A percentile compares a stretch with the other conserved stretches of the same genome.
These are phyloP conservation scores for Heliconius charithonia DNA, from an alignment of 2,888 invertebrate genomes.

Conservation along the genomic window DNA sequence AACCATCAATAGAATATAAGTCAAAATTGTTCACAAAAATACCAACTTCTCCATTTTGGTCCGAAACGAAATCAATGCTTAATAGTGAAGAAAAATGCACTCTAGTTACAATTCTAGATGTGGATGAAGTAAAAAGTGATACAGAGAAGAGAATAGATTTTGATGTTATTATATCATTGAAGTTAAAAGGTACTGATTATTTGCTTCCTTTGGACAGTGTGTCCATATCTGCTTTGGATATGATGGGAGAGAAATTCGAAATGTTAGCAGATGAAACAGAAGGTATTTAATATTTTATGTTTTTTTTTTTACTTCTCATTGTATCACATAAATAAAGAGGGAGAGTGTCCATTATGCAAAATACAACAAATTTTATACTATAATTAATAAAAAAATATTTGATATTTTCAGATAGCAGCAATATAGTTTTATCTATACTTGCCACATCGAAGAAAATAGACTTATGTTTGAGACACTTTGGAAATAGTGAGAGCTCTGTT, in stretches of 20 bases:
- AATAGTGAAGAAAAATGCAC: conserved; percentile 52
- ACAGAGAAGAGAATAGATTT: conserved; percentile 60
- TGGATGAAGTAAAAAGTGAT: conserved; percentile 61
- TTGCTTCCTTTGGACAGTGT: conserved; percentile 65
- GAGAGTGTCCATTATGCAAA: neutral
- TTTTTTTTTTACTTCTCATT: neutral
- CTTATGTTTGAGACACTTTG: conserved; percentile 60
- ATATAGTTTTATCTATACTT: conserved; percentile 51
- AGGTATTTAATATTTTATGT: conserved; percentile 50
- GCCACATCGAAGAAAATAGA: conserved; percentile 62
- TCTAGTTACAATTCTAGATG: conserved; percentile 57
- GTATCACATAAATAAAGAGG: too few species aligned
- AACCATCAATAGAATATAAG: conserved; percentile 58
- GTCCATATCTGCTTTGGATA: conserved; percentile 58
- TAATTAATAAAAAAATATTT: neutral
- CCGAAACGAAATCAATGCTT: conserved; percentile 51
- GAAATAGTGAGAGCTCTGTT: conserved; percentile 42
- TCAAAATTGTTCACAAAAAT: conserved; percentile 63
- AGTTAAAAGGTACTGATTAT: conserved; percentile 53
- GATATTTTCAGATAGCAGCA: conserved; percentile 35
- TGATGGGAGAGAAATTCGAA: conserved; percentile 65
- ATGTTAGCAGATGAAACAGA: conserved; percentile 52
- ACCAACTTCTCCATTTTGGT: conserved; percentile 59
- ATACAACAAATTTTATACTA: neutral
- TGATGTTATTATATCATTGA: conserved; percentile 61